A percentile compares a stretch with the other conserved stretches of the same genome.
These are phyloP conservation scores for Euwallacea fornicatus DNA, from an alignment of 1,140 invertebrate genomes.

Conservation along the genomic window DNA sequence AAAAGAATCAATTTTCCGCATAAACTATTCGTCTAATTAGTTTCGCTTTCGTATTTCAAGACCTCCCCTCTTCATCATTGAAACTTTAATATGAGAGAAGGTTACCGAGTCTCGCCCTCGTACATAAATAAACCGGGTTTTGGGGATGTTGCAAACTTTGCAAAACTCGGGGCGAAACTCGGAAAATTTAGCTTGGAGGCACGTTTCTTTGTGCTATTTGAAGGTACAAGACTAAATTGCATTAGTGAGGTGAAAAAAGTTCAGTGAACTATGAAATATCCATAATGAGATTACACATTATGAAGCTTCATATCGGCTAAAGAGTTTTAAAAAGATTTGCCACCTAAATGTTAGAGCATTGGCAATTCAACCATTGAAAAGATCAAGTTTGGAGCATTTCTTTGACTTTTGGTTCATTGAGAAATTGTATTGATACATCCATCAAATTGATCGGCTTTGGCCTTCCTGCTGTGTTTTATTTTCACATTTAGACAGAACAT, in stretches of 20 bases:
- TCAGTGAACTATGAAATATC: no score
- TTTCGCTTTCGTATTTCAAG: not conserved
- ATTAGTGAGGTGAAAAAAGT: no score
- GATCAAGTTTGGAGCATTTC: not conserved
- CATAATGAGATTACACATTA: no score
- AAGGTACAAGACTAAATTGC: not conserved
- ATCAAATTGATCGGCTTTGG: not conserved
- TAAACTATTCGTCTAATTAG: no score
- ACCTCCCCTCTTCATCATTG: not conserved
- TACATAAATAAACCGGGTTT: slow-evolving; percentile 13
- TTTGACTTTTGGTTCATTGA: not conserved
- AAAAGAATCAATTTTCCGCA: no score
- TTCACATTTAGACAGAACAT: not conserved
- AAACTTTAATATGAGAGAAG: slow-evolving; percentile 7
- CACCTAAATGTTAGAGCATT: no score
- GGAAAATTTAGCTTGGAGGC: not conserved
- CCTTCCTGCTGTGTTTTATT: not conserved
- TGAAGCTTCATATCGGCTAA: no score
- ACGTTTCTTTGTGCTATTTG: not conserved
- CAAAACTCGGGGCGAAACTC: slow-evolving; percentile 7
- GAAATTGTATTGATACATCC: slow-evolving; percentile 3
- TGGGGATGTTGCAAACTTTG: slow-evolving; percentile 1
- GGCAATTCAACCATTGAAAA: not conserved
- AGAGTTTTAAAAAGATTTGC: no score
- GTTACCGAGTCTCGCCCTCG: slow-evolving; percentile 2